Percentiles rank a stretch among this genome's conserved stretches.
phyloP scores from a whole-genome alignment of 2,113 vertebrate species.

The Lutjanus erythropterus region DNA sequence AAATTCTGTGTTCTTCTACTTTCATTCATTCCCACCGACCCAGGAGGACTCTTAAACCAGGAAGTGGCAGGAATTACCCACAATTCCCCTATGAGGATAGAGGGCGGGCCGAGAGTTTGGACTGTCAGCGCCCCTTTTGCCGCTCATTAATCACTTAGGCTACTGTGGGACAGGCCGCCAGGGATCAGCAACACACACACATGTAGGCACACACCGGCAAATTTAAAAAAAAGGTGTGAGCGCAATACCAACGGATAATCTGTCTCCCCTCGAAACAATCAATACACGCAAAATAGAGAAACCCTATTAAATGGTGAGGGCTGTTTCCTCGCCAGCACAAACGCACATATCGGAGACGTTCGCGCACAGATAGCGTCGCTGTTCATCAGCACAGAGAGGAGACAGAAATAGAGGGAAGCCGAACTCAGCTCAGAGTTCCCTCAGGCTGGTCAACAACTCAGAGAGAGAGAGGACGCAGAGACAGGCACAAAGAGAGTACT shows the following conservation, averaged over 20 bases:
- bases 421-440: constrained; percentile 57
- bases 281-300: constrained; percentile 39
- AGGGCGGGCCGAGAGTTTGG: constrained; percentile 48
- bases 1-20: constrained; percentile 10
- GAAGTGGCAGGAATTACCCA: constrained; percentile 68
- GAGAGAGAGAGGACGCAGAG: constrained; percentile 20
- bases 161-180: constrained; percentile 51
- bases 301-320: constrained; percentile 24
- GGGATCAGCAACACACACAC: constrained; percentile 26
- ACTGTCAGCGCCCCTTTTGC: constrained; percentile 61
- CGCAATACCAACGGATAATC: constrained; percentile 26
- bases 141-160: constrained; percentile 70
- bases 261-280: constrained; percentile 33
- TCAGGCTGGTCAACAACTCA: constrained; percentile 53
- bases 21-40: constrained; percentile 22
- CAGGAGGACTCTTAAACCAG: constrained; percentile 54
- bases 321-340: constrained; percentile 46
- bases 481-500: constrained; percentile 56
- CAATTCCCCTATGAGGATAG: constrained; percentile 43
- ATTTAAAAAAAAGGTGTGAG: constrained; percentile 43
- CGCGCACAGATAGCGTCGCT: not conserved
- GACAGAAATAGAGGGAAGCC: constrained; percentile 56
- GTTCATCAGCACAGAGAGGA: constrained; percentile 52
- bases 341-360: constrained; percentile 18
- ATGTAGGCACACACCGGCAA: not conserved